Evolutionary conservation across 92 coral and sea anemone genomes (phyloP), one percentile per base, ranked within the genome.

Genomic region (Metridium senile): DNA sequence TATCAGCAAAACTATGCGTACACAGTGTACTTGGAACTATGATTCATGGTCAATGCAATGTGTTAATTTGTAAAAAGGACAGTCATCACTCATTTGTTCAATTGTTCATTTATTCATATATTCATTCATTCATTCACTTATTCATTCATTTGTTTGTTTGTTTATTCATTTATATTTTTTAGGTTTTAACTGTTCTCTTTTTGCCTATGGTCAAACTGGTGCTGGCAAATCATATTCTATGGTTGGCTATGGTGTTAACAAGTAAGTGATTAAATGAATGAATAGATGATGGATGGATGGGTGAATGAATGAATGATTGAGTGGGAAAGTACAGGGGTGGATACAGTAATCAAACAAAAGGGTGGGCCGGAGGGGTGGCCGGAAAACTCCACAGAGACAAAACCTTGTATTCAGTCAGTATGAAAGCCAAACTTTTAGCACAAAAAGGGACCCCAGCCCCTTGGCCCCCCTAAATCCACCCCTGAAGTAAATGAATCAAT

Each of bases 201-300:
- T 94, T 89, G 98, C 98, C 0, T 94, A 94, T 87, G 98, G 98
- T 33, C 98, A 94, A 86, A 94, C 98, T 22, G 98, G 98, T 43
- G 93, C 97, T 74, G 98, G 98, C 17, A 94, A 94, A 43, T 94
- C 97, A 0, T 94, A 94, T 66, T 94, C 98, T n/a, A 94, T 94
- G 98, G 98, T 94, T 43, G 98, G 98, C 18, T 94, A 94, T 87
- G 98, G 98, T 66, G 82, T 71, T 33, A 94, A 94, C 91, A 91
- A 92, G 98, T 94, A 29, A 86, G 97, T 81, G n/a, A 54, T 54
- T 54, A 19, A 54, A 13, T 54, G 23, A 54, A 13, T 54, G 59
- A 10, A 13, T 54, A 2, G 25, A 13, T 54, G 23, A 9, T 9
- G 4, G 11, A 20, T 25, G 7, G 54, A 29, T 29, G 19, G 9